Conservation (phyloP, 2,888 invertebrate genomes). For the Heliconius sara region DNA sequence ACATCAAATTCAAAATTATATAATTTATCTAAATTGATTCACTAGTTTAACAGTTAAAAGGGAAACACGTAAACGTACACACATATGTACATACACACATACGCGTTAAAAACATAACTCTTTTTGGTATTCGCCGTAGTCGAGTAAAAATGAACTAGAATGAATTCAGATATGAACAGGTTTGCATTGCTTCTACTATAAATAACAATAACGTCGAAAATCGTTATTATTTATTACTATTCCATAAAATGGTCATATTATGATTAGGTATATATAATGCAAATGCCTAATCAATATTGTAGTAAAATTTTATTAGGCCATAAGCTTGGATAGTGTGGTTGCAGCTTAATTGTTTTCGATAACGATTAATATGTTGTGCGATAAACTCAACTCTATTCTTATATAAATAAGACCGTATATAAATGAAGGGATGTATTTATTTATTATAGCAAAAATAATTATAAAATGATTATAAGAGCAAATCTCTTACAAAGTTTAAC, state of each 20-base stretch:
- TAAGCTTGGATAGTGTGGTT: conserved; percentile 25
- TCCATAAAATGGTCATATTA: conserved; percentile 1
- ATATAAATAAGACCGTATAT: background rate
- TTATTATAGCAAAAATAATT: no score
- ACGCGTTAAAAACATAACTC: no score
- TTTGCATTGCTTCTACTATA: background rate
- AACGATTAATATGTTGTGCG: conserved; percentile 32
- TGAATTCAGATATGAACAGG: background rate
- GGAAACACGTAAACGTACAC: no score
- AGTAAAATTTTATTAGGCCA: conserved; percentile 18
- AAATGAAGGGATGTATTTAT: background rate
- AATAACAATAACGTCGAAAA: background rate
- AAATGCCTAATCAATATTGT: conserved; percentile 1
- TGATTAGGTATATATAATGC: conserved; percentile 1
- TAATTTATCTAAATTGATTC: no score
- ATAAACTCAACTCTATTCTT: conserved; percentile 28
- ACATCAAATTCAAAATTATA: no score
- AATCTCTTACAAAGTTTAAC: background rate
- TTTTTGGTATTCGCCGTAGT: background rate
- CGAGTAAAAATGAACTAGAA: background rate
- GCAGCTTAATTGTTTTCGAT: conserved; percentile 29
- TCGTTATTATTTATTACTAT: background rate
- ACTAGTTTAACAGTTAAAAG: no score
- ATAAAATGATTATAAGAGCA: background rate
- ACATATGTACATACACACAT: no score